phyloP scores from a whole-genome alignment of 35 echinoderm and acorn worm species.

The Patiria miniata region DNA sequence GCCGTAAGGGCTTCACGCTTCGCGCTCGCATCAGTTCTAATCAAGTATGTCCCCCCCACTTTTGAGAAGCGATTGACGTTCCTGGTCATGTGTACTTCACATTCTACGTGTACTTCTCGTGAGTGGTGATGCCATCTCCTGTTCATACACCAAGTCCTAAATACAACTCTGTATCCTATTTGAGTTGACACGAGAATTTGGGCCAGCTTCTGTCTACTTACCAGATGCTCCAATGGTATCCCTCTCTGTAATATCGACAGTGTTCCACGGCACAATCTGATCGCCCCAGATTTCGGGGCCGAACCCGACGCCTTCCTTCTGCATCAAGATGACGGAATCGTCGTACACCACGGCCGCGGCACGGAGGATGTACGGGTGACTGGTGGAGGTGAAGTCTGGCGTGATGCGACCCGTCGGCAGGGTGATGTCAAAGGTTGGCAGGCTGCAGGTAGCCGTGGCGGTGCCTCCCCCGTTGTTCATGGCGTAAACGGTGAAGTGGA shows the following conservation, averaged over 20 bases:
- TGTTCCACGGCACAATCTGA: slow-evolving; percentile 50
- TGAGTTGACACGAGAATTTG: neutral
- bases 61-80: too few species aligned
- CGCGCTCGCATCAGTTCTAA: too few species aligned
- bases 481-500: slow-evolving; percentile 56
- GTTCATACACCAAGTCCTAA: too few species aligned
- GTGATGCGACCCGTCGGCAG: slow-evolving; percentile 40
- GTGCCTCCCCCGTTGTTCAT: slow-evolving; percentile 22
- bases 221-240: neutral
- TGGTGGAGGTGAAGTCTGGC: slow-evolving; percentile 49
- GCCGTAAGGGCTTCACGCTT: too few species aligned
- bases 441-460: slow-evolving; percentile 35
- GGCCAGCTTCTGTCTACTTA: neutral
- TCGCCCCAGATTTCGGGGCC: slow-evolving; percentile 42
- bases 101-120: too few species aligned
- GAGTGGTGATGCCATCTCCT: too few species aligned
- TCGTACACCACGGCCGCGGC: slow-evolving; percentile 51
- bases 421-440: slow-evolving; percentile 54
- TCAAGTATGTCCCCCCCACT: too few species aligned
- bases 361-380: slow-evolving; percentile 40
- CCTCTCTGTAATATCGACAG: neutral
- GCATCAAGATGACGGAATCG: slow-evolving; percentile 32
- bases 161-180: too few species aligned
- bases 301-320: slow-evolving; percentile 49
- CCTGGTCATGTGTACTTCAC: too few species aligned